A percentile compares a stretch with the other conserved stretches of the same genome.
These are phyloP conservation scores for Drosophila parabipectinata DNA, from an alignment of 1,140 invertebrate genomes.

Conservation along the genomic window DNA sequence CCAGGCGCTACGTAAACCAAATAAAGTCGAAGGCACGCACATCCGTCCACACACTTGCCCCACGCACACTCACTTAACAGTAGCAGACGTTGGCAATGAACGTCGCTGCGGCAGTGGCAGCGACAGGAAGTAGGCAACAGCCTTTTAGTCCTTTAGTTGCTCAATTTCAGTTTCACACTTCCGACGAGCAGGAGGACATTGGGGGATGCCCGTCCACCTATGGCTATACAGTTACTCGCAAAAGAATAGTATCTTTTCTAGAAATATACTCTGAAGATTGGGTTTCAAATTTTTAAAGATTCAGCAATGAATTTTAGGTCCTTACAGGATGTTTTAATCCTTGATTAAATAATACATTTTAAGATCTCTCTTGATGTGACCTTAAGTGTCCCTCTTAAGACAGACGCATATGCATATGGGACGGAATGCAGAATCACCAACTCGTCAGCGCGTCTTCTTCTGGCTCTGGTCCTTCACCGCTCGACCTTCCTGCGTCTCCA, in stretches of 20 bases:
- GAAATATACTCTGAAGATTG: too few species aligned
- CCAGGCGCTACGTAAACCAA: constrained; percentile 81
- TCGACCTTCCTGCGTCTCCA: constrained; percentile 3
- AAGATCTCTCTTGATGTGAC: neutral
- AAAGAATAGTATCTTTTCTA: constrained; percentile 8
- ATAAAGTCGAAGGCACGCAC: constrained; percentile 77
- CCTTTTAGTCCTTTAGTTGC: constrained; percentile 83
- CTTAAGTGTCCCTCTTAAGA: constrained; percentile 5
- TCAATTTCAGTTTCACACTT: constrained; percentile 84
- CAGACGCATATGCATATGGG: constrained; percentile 64
- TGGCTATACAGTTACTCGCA: constrained; percentile 15
- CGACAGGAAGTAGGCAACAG: constrained; percentile 70
- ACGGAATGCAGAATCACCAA: constrained; percentile 35
- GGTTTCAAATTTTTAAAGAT: too few species aligned
- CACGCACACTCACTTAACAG: constrained; percentile 74
- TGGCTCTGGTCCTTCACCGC: constrained; percentile 10
- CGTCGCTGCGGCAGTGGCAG: constrained; percentile 65
- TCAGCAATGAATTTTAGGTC: too few species aligned
- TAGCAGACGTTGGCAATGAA: constrained; percentile 81
- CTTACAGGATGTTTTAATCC: neutral
- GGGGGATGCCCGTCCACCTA: constrained; percentile 22
- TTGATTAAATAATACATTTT: neutral
- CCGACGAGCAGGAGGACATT: constrained; percentile 50
- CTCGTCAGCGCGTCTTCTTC: constrained; percentile 32
- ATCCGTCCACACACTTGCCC: constrained; percentile 25